Evolutionary conservation across 2,113 vertebrate species (phyloP).

Genomic region (Trogon surrucura): DNA sequence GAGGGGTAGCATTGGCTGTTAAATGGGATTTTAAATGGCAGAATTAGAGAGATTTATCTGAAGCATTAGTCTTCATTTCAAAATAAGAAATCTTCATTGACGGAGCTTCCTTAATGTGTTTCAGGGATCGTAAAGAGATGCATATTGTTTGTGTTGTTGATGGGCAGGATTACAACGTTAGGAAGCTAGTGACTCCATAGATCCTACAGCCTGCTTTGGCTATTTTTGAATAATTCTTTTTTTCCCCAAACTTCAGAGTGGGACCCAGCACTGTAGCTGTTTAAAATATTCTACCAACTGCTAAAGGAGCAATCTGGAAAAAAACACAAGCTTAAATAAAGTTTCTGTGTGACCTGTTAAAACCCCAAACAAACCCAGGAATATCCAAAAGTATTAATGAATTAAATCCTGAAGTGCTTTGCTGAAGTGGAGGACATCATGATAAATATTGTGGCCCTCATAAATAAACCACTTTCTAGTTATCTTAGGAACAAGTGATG

Average conservation of each 20-base stretch:
- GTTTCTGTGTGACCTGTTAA: neutral
- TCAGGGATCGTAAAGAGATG: neutral
- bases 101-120: neutral
- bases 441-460: neutral
- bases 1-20: neutral
- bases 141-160: neutral
- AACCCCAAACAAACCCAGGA: neutral
- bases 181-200: neutral
- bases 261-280: neutral
- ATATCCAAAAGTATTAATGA: neutral
- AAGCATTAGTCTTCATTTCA: conserved; percentile 34
- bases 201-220: neutral
- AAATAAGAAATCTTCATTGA: conserved; percentile 25
- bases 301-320: neutral
- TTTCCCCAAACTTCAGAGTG: neutral
- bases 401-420: neutral
- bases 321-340: neutral
- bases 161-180: neutral
- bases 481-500: neutral
- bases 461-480: neutral
- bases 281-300: neutral
- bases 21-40: conserved; percentile 39
- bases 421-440: neutral
- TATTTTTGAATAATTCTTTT: neutral
- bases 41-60: conserved; percentile 44